Conservation (phyloP, 2,888 invertebrate species). For the Bombylius major region DNA sequence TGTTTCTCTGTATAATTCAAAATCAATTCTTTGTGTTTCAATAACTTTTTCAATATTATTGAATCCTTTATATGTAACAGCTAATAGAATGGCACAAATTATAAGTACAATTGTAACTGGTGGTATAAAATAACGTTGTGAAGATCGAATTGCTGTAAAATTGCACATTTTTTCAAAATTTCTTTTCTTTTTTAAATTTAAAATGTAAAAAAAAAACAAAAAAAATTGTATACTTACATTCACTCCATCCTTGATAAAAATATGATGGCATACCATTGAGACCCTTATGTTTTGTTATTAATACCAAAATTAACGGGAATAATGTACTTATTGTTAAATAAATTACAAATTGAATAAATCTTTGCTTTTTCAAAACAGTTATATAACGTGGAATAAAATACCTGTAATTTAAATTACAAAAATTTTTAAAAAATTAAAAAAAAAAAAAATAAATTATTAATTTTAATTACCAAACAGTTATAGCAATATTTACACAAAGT, state of each 20-base stretch:
- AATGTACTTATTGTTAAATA: slow-evolving; percentile 24
- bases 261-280: slow-evolving; percentile 35
- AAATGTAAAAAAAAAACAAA: not conserved
- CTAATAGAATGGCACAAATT: slow-evolving; percentile 25
- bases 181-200: too few species aligned
- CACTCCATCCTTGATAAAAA: slow-evolving; percentile 32
- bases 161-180: not conserved
- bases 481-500: slow-evolving; percentile 29
- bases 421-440: not conserved
- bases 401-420: slow-evolving; percentile 13
- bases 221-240: slow-evolving; percentile 21
- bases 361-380: slow-evolving; percentile 18
- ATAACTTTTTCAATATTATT: slow-evolving; percentile 16
- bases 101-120: slow-evolving; percentile 28
- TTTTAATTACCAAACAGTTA: slow-evolving; percentile 29
- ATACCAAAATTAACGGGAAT: slow-evolving; percentile 27
- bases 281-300: slow-evolving; percentile 28
- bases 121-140: slow-evolving; percentile 34
- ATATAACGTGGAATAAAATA: slow-evolving; percentile 26
- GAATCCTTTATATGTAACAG: slow-evolving; percentile 30
- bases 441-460: too few species aligned
- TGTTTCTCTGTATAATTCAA: slow-evolving; percentile 26
- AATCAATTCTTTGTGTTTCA: slow-evolving; percentile 14
- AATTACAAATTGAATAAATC: slow-evolving; percentile 21
- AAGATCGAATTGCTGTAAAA: slow-evolving; percentile 27